These are phyloP conservation scores for Parasteatoda tepidariorum DNA, from an alignment of 1,140 invertebrate genomes.

Conservation along the genomic window DNA sequence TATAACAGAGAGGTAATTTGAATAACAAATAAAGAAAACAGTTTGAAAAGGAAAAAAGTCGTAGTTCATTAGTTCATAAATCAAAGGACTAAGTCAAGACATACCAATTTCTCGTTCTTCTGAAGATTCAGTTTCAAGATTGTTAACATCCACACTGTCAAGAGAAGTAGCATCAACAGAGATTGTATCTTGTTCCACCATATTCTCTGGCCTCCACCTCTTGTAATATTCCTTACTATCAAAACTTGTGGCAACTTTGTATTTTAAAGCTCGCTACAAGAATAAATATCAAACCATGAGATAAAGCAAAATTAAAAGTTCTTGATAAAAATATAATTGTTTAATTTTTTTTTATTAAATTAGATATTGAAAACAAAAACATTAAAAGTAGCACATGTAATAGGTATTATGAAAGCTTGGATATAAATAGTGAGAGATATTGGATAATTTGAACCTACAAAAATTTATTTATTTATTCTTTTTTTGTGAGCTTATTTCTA, in stretches of 20 bases:
- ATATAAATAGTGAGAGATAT: too few relatives aligned
- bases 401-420: not conserved
- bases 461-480: too few relatives aligned
- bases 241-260: conserved; percentile 90
- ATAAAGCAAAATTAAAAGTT: not conserved
- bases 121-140: conserved; percentile 56
- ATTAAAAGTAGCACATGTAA: not conserved
- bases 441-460: too few relatives aligned
- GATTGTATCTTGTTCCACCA: conserved; percentile 74
- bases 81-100: conserved; percentile 9
- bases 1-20: too few relatives aligned
- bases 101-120: conserved; percentile 66
- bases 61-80: not conserved
- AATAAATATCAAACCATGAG: not conserved
- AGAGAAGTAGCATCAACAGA: conserved; percentile 68
- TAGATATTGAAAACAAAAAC: not conserved
- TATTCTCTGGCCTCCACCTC: conserved; percentile 72
- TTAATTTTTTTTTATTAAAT: too few relatives aligned
- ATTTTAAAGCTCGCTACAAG: conserved; percentile 82
- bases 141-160: conserved; percentile 62
- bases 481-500: too few relatives aligned
- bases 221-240: conserved; percentile 94
- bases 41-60: not conserved
- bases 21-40: too few relatives aligned
- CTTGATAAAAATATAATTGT: not conserved